Conservation (phyloP, 53 echinoderm and acorn worm genomes). For the Astropecten irregularis region DNA sequence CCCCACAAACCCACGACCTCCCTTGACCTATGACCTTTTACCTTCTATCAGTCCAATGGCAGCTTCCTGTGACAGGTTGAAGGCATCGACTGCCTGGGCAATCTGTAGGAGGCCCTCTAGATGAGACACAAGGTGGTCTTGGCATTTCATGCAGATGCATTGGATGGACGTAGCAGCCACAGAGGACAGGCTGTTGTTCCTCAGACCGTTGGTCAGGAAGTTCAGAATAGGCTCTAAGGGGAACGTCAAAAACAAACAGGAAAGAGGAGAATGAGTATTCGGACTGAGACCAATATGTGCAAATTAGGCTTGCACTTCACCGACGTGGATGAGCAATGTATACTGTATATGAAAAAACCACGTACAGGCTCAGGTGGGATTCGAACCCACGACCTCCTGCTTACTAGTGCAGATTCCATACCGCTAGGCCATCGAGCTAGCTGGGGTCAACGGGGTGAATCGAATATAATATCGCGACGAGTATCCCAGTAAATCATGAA, state of each 20-base stretch:
- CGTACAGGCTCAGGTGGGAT: too few relatives aligned
- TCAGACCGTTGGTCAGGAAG: conserved; percentile 69
- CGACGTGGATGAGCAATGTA: too few relatives aligned
- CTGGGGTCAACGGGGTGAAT: too few relatives aligned
- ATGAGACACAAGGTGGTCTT: conserved; percentile 88
- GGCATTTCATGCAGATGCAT: conserved; percentile 73
- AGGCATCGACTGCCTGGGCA: conserved; percentile 85
- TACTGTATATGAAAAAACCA: too few relatives aligned
- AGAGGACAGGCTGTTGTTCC: conserved; percentile 63
- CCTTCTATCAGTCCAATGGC: conserved; percentile 91
- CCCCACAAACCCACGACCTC: neutral
- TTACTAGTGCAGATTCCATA: too few relatives aligned
- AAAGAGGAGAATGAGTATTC: too few relatives aligned
- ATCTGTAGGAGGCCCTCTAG: conserved; percentile 95
- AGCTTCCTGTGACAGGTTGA: conserved; percentile 84
- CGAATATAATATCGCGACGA: too few relatives aligned
- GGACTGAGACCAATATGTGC: too few relatives aligned
- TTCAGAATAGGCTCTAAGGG: conserved; percentile 69
- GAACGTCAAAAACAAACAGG: neutral
- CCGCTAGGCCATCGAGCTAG: too few relatives aligned
- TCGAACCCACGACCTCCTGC: too few relatives aligned
- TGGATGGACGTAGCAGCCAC: conserved; percentile 81
- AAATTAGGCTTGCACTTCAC: too few relatives aligned
- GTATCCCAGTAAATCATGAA: too few relatives aligned
- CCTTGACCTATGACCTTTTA: conserved; percentile 33